Evolutionary conservation across 2,113 vertebrate genomes (phyloP).

Genomic region (Prinia subflava): DNA sequence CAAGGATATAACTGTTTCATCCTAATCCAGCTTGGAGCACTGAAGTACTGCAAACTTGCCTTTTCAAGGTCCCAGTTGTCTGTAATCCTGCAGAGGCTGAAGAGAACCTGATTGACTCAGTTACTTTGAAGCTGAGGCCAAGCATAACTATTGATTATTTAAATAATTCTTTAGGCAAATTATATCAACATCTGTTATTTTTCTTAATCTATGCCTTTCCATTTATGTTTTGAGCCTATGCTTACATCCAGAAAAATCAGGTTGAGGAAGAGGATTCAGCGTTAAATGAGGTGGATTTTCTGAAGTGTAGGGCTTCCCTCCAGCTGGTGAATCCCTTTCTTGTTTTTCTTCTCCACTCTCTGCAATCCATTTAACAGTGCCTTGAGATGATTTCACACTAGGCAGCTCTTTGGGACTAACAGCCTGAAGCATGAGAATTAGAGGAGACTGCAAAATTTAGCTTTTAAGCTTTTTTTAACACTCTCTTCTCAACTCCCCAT

Average conservation of each 20-base stretch:
- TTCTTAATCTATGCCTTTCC: not conserved
- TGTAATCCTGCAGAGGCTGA: not conserved
- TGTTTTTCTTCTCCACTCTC: not conserved
- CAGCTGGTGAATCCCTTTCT: not conserved
- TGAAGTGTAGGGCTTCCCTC: not conserved
- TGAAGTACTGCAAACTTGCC: not conserved
- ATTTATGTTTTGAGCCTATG: not conserved
- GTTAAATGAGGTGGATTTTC: not conserved
- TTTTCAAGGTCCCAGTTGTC: not conserved
- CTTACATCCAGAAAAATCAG: not conserved
- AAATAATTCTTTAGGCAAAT: not conserved
- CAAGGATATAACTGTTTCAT: not conserved
- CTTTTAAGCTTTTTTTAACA: conserved; percentile 7
- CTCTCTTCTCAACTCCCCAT: not conserved
- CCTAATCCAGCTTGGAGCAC: not conserved
- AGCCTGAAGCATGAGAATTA: not conserved
- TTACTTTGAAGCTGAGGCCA: not conserved
- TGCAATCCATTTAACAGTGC: not conserved
- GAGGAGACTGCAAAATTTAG: not conserved
- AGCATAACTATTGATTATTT: not conserved
- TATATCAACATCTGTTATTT: not conserved
- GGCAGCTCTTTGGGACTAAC: not conserved
- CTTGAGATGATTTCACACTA: conserved; percentile 1
- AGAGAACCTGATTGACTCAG: not conserved
- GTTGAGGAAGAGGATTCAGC: not conserved